A percentile compares a stretch with the other conserved stretches of the same genome.
Conservation (phyloP, 2,113 vertebrate genomes). For the Vombatus ursinus region DNA sequence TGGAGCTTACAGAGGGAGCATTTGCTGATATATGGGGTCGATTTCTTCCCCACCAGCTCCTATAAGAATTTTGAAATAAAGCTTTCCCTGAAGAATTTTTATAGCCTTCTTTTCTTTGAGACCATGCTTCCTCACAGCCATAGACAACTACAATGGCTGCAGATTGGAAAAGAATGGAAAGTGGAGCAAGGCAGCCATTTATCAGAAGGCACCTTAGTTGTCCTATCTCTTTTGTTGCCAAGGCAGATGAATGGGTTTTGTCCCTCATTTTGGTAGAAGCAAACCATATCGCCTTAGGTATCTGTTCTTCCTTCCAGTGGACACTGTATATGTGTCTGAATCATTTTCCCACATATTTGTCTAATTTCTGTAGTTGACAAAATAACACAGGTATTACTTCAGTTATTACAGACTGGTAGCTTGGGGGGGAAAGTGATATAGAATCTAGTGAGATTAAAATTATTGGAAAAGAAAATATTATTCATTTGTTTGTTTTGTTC, state of each 20-base stretch:
- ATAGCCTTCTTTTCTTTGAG: conserved; percentile 20
- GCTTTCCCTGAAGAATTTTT: conserved; percentile 30
- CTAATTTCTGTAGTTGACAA: background rate
- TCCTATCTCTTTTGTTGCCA: background rate
- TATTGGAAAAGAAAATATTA: background rate
- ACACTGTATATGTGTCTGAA: background rate
- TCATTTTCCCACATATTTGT: background rate
- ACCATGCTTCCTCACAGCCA: background rate
- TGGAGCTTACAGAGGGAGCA: background rate
- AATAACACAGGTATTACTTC: background rate
- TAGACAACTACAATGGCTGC: background rate
- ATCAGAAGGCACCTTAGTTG: background rate
- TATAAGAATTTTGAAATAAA: conserved; percentile 39
- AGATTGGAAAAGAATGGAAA: conserved; percentile 16
- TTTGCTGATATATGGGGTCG: background rate
- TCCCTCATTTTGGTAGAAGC: background rate
- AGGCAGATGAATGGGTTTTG: background rate
- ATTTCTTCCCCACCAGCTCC: conserved; percentile 25
- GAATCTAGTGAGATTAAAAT: background rate
- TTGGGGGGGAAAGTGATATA: background rate
- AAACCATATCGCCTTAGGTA: background rate
- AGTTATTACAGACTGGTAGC: background rate
- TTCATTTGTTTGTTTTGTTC: background rate
- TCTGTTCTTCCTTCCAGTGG: background rate
- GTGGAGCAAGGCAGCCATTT: conserved; percentile 2